phyloP scores from a whole-genome alignment of 2,797 vertebrate genomes.

The Falco peregrinus region DNA sequence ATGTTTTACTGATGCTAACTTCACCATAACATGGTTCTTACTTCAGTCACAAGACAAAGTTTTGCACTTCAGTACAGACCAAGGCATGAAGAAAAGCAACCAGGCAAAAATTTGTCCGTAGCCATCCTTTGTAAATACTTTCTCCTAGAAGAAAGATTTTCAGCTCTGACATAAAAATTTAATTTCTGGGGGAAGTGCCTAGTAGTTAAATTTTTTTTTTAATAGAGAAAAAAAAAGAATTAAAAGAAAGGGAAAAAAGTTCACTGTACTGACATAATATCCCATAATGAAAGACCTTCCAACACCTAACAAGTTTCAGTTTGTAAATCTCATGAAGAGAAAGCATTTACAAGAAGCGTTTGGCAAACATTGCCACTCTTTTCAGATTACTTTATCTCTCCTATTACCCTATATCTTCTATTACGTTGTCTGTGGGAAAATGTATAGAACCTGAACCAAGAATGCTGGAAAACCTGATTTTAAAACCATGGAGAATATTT shows the following conservation, averaged over 20 bases:
- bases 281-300: not conserved
- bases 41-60: not conserved
- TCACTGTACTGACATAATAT: not conserved
- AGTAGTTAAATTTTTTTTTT: not conserved
- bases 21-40: conserved; percentile 21
- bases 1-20: conserved; percentile 64
- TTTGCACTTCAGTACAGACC: not conserved
- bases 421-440: not conserved
- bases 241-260: fast-evolving
- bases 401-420: not conserved
- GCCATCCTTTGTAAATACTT: not conserved
- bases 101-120: not conserved
- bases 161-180: not conserved
- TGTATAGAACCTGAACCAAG: not conserved
- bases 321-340: not conserved
- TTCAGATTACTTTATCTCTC: not conserved
- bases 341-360: not conserved
- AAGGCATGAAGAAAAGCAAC: not conserved
- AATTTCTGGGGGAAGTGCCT: not conserved
- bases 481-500: not conserved
- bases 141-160: not conserved
- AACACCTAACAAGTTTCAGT: not conserved
- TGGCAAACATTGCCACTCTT: not conserved
- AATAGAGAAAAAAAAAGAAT: too few relatives aligned
- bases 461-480: not conserved